Conservation (phyloP, 2,888 invertebrate species). For the Epinotia ramella region DNA sequence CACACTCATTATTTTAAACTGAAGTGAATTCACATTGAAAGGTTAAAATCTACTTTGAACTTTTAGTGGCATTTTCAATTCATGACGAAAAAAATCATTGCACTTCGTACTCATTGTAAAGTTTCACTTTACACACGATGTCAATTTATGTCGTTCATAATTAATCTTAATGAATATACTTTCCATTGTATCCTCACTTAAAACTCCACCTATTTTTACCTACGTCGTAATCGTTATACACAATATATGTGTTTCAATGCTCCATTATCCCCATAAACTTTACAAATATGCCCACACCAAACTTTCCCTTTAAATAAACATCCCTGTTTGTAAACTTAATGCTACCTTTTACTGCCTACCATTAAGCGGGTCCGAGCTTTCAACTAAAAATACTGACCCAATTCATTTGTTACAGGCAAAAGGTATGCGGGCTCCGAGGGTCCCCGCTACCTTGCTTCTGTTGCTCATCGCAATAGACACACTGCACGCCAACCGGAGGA, state of each 20-base stretch:
- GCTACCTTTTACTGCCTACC: background rate
- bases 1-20: slow-evolving; percentile 3
- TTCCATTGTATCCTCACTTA: background rate
- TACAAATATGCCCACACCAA: background rate
- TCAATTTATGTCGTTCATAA: background rate
- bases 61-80: no score
- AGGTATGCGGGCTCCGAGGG: slow-evolving; percentile 82
- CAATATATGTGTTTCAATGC: background rate
- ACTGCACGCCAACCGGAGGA: slow-evolving; percentile 76
- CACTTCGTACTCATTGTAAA: background rate
- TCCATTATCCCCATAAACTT: background rate
- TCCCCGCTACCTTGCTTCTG: slow-evolving; percentile 82
- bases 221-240: background rate
- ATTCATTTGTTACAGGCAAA: slow-evolving; percentile 73
- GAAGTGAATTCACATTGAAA: background rate
- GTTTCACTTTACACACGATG: background rate
- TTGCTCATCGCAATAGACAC: slow-evolving; percentile 81
- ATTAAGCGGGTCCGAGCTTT: slow-evolving; percentile 12
- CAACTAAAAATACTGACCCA: slow-evolving; percentile 23
- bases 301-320: slow-evolving; percentile 12
- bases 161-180: background rate
- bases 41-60: background rate
- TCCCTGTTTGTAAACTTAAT: slow-evolving; percentile 18
- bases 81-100: no score
- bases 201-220: background rate